Evolutionary conservation across 2,797 vertebrate species (phyloP).

Genomic region (Chelon auratus): DNA sequence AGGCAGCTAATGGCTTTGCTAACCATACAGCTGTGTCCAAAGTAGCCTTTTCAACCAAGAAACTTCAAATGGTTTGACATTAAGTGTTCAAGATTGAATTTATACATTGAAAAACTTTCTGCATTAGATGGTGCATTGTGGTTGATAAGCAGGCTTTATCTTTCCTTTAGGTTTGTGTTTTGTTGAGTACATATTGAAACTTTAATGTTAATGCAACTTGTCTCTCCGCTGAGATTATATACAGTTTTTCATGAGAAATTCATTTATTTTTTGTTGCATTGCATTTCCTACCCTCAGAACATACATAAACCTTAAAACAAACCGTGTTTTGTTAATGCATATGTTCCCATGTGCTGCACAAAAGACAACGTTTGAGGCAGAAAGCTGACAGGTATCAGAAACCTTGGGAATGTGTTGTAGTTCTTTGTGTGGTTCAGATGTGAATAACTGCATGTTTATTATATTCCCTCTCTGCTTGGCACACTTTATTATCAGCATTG

Average conservation of each 20-base stretch:
- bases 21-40: constrained; percentile 11
- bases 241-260: constrained; percentile 30
- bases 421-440: constrained; percentile 55
- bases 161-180: neutral
- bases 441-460: constrained; percentile 47
- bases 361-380: constrained; percentile 66
- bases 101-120: too few relatives aligned
- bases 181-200: constrained; percentile 20
- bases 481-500: constrained; percentile 41
- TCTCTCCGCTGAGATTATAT: constrained; percentile 41
- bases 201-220: constrained; percentile 19
- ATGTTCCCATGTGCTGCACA: constrained; percentile 55
- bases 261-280: constrained; percentile 19
- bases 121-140: too few relatives aligned
- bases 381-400: constrained; percentile 56
- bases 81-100: too few relatives aligned
- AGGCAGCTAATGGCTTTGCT: constrained; percentile 44
- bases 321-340: constrained; percentile 61
- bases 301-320: constrained; percentile 28
- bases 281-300: constrained; percentile 39
- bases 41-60: neutral
- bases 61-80: neutral
- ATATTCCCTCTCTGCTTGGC: constrained; percentile 24
- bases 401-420: constrained; percentile 56
- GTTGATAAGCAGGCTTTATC: neutral